These are phyloP conservation scores for Osmerus mordax DNA, from an alignment of 2,113 vertebrate species.

Conservation along the genomic window DNA sequence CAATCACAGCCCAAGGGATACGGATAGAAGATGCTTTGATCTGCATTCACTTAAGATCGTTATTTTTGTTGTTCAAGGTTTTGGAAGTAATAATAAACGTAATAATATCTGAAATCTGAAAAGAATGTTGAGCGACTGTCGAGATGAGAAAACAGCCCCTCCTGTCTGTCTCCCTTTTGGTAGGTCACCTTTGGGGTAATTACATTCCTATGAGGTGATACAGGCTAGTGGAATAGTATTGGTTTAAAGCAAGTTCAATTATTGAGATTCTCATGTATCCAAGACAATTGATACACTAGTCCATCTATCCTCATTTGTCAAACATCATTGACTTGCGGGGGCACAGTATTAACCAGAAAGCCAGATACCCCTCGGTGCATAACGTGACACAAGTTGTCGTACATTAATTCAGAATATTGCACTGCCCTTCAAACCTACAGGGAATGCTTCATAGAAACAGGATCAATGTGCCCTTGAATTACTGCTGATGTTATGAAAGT, in stretches of 20 bases:
- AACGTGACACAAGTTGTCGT: background rate
- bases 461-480: conserved; percentile 1
- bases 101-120: too few species aligned
- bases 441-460: background rate
- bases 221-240: background rate
- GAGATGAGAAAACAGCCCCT: conserved; percentile 12
- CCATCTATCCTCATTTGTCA: too few species aligned
- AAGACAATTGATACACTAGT: background rate
- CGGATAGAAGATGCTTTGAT: too few species aligned
- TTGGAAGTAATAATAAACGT: too few species aligned
- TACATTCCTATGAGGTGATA: background rate
- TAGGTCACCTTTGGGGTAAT: background rate
- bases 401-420: background rate
- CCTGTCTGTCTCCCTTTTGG: background rate
- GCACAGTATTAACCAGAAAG: background rate
- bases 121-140: too few species aligned
- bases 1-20: too few species aligned
- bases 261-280: background rate
- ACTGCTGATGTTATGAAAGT: background rate
- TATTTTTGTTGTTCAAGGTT: too few species aligned
- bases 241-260: background rate
- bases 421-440: background rate
- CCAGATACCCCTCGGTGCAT: background rate
- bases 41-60: too few species aligned
- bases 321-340: too few species aligned